A percentile compares a stretch with the other conserved stretches of the same genome.
Evolutionary conservation across 2,113 vertebrate species (phyloP).

Genomic region (Ameiurus melas): DNA sequence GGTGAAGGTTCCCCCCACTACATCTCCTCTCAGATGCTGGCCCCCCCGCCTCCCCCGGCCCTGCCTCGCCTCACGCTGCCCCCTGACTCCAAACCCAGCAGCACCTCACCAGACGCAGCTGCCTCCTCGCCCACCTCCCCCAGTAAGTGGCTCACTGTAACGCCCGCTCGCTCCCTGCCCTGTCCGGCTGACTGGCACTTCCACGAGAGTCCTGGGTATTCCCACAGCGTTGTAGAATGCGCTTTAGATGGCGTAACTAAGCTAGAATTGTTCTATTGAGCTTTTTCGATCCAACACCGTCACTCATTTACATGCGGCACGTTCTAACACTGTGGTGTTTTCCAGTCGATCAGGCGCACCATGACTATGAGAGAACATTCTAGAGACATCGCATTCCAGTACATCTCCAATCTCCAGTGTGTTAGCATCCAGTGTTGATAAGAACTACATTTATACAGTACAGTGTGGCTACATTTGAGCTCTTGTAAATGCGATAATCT

Average conservation of each 20-base stretch:
- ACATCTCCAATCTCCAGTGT: not conserved
- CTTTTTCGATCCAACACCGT: not conserved
- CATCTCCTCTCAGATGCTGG: slow-evolving; percentile 91
- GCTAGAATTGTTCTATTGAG: not conserved
- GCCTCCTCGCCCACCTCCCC: slow-evolving; percentile 86
- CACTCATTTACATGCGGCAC: not conserved
- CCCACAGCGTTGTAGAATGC: not conserved
- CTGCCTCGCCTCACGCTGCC: slow-evolving; percentile 82
- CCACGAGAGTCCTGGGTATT: not conserved
- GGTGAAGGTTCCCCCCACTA: slow-evolving; percentile 91
- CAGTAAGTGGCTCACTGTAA: slow-evolving; percentile 78
- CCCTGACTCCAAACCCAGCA: slow-evolving; percentile 86
- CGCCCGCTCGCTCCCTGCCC: not conserved
- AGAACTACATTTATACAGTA: not conserved
- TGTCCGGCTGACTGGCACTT: not conserved
- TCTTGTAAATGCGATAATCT: not conserved
- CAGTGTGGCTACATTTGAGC: no score
- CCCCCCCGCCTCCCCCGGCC: slow-evolving; percentile 81
- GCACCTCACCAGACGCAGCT: slow-evolving; percentile 84
- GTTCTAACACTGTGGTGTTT: no score
- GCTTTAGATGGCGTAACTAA: not conserved
- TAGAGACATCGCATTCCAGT: not conserved
- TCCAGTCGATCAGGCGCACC: not conserved
- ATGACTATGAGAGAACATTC: not conserved
- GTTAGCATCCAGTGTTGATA: not conserved